Evolutionary conservation across 1,140 invertebrate species (phyloP).

Genomic region (Myzus persicae): DNA sequence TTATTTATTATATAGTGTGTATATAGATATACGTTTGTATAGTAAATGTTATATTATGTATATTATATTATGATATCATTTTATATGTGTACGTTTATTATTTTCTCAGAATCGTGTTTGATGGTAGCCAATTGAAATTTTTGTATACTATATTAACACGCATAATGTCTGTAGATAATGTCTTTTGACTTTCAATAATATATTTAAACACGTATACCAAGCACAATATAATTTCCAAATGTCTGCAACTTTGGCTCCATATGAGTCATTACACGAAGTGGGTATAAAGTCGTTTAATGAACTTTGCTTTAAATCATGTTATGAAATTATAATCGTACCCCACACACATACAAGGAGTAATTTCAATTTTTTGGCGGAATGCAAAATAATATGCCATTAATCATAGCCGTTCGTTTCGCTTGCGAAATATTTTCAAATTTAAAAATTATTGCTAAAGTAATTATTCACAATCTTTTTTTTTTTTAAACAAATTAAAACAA

Average conservation of each 20-base stretch:
- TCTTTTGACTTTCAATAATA: background rate
- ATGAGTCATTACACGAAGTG: too few species aligned
- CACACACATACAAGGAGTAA: background rate
- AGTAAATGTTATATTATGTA: background rate
- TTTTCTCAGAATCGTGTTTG: background rate
- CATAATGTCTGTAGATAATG: background rate
- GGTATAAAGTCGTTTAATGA: background rate
- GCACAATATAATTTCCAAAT: background rate
- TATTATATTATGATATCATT: background rate
- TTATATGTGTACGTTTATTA: background rate
- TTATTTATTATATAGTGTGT: background rate
- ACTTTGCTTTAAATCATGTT: background rate
- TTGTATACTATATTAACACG: constrained; percentile 7
- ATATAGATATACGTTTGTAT: background rate
- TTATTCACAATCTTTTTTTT: background rate
- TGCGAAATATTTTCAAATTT: background rate
- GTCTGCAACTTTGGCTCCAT: background rate
- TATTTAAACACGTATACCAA: background rate
- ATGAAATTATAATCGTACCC: background rate
- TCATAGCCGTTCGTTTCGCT: background rate
- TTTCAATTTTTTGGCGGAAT: background rate
- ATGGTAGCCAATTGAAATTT: background rate
- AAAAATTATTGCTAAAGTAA: too few species aligned
- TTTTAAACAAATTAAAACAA: background rate
- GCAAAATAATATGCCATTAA: background rate